Evolutionary conservation across 1,140 invertebrate species (phyloP), one percentile per base, ranked within the genome.

Genomic region (Zeugodacus cucurbitae): DNA sequence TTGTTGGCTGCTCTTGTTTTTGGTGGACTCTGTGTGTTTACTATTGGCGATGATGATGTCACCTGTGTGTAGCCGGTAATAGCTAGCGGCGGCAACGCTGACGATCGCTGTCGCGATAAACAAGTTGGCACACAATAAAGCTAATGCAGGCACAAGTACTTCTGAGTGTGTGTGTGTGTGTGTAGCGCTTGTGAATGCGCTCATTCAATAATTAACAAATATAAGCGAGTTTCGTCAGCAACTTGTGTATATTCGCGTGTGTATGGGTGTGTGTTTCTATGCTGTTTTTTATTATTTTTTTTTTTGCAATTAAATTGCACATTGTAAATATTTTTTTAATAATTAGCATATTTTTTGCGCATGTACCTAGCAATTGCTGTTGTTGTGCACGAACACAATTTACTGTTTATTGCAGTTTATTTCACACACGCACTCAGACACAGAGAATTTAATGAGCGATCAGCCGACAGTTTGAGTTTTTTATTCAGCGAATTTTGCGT

Each of bases 191-290:
- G 41, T 54, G 74, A 82, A 48, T 82, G 41, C 44, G 37, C 74
- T 82, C 74, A 82, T 82, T 82, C 74, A 82, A 82, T 82, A 82
- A 82, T 82, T 82, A 82, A 82, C 74, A 82, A 82, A 82, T 54
- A 54, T 82, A 48, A 82, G 74, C 58, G 57, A 14, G 26, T 87
- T 34, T 87, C 20, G 11, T 22, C 58, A 87, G n/a, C 0, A n/a
- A 32, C n/a, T 48, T 29, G 3, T 58, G 29, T 34, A 37, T 59
- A 29, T 86, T 26, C 54, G 32, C 32, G 70, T 85, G n/a, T 85
- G 41, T 85, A 87, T 34, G 17, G 59, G 37, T 87, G 54, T 87
- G 8, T 0, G n/a, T n/a, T n/a, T n/a, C n/a, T n/a, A n/a, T n/a
- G n/a, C n/a, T 54, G 4, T 82, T n/a, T 41, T 62, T 62, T 26